Evolutionary conservation across 2,888 invertebrate species (phyloP).

Genomic region (Drosophila ustulata): DNA sequence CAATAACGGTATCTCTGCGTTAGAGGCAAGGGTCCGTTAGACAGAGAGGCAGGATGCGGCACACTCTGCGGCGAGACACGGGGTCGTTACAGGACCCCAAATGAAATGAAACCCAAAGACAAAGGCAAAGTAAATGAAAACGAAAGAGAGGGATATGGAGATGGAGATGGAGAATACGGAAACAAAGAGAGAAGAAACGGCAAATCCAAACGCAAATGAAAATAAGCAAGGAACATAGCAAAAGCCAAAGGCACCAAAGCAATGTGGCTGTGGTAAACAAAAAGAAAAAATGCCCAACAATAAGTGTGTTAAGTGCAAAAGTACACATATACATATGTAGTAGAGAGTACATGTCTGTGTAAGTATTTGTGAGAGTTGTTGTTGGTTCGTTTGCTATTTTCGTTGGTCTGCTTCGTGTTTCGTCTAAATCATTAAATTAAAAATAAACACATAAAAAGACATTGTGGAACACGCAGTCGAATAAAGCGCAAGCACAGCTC

Average conservation of each 20-base stretch:
- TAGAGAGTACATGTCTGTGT: conserved; percentile 5
- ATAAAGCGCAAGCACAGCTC: conserved; percentile 36
- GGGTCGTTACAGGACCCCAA: conserved; percentile 36
- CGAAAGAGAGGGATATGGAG: conserved; percentile 26
- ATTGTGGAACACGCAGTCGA: conserved; percentile 61
- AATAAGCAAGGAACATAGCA: conserved; percentile 58
- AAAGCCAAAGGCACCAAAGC: conserved; percentile 43
- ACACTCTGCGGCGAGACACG: conserved; percentile 31
- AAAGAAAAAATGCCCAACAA: conserved; percentile 57
- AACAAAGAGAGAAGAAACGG: conserved; percentile 27
- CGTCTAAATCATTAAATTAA: conserved; percentile 72
- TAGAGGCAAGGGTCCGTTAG: conserved; percentile 24
- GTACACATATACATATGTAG: conserved; percentile 71
- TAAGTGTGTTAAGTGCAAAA: conserved; percentile 76
- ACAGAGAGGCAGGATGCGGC: conserved; percentile 34
- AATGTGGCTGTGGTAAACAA: conserved; percentile 33
- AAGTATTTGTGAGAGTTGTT: neutral
- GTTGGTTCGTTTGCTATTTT: conserved; percentile 45
- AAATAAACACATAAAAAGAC: conserved; percentile 74
- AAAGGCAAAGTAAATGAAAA: conserved; percentile 37
- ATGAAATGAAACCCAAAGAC: conserved; percentile 55
- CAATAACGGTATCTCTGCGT: conserved; percentile 61
- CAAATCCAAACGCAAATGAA: conserved; percentile 56
- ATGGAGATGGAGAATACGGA: conserved; percentile 16
- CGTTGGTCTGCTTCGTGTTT: conserved; percentile 53